Conservation (phyloP, 2,797 vertebrate species). For the Danio aesculapii region DNA sequence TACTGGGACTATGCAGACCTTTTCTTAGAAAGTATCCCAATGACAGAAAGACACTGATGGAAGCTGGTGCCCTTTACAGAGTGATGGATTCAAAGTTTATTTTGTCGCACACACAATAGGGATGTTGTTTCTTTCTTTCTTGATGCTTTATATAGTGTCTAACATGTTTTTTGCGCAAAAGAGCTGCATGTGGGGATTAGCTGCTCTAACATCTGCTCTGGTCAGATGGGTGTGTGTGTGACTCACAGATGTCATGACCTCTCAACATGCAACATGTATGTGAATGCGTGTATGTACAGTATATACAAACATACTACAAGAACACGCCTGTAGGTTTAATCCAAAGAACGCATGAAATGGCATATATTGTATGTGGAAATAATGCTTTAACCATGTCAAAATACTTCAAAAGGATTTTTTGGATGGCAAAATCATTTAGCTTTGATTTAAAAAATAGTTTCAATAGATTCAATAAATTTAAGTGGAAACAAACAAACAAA, state of each 20-base stretch:
- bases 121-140: neutral
- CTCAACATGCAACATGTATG: conserved; percentile 14
- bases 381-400: too few relatives aligned
- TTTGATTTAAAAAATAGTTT: too few relatives aligned
- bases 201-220: conserved; percentile 52
- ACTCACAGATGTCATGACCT: conserved; percentile 25
- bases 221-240: conserved; percentile 36
- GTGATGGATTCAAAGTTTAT: conserved; percentile 15
- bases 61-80: conserved; percentile 31
- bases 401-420: too few relatives aligned
- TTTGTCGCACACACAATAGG: neutral
- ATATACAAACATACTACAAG: neutral
- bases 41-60: conserved; percentile 42
- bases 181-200: conserved; percentile 51
- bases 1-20: conserved; percentile 29
- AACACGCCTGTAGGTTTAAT: neutral
- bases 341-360: too few relatives aligned
- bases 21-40: conserved; percentile 57
- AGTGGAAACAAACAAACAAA: too few relatives aligned
- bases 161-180: conserved; percentile 33
- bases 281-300: neutral
- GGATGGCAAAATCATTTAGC: too few relatives aligned
- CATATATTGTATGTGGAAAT: too few relatives aligned
- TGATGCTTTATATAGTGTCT: neutral
- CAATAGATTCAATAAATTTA: too few relatives aligned